Conservation (phyloP, 2,797 vertebrate species). For the Pyrocephalus nanus region DNA sequence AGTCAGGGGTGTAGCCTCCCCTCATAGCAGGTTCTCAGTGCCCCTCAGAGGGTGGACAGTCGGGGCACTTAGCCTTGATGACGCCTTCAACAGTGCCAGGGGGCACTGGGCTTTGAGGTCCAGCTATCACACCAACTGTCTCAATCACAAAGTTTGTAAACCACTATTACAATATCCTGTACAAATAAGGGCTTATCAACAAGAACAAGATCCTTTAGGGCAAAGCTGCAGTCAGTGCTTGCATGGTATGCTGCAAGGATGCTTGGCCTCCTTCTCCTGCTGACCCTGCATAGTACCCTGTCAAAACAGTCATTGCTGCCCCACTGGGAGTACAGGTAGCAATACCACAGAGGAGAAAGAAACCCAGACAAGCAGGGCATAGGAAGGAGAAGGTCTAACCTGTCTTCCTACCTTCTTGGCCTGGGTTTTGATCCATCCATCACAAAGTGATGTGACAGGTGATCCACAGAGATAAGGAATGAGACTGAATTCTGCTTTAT, state of each 20-base stretch:
- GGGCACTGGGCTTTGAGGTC: neutral
- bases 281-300: accelerated
- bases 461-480: neutral
- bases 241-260: neutral
- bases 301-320: neutral
- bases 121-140: neutral
- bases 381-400: neutral
- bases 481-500: neutral
- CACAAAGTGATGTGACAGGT: neutral
- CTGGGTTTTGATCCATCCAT: neutral
- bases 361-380: neutral
- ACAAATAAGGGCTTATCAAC: neutral
- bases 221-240: neutral
- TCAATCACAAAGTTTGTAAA: neutral
- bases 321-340: neutral
- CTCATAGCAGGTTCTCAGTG: neutral
- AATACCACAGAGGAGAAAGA: neutral
- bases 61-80: neutral
- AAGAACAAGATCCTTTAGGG: neutral
- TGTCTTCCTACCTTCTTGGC: neutral
- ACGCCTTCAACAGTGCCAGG: neutral
- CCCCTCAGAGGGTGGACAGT: neutral
- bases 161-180: neutral
- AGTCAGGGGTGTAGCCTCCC: neutral
- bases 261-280: neutral